Evolutionary conservation across 2,113 vertebrate species (phyloP).

Genomic region (Nothocercus nigrocapillus): DNA sequence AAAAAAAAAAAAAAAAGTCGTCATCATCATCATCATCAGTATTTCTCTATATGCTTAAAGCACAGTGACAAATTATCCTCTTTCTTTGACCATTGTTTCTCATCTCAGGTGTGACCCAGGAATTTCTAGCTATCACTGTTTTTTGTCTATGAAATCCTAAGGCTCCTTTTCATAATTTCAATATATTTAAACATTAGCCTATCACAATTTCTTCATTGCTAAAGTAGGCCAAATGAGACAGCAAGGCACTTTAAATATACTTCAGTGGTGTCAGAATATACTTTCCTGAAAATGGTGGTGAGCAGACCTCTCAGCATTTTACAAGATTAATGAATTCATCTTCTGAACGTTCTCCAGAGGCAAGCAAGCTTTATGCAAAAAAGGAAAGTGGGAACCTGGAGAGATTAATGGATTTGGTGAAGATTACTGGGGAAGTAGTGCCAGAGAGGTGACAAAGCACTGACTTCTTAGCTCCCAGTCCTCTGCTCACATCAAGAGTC

Average conservation of each 20-base stretch:
- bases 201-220: not conserved
- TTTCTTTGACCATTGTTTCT: not conserved
- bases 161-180: not conserved
- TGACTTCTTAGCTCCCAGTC: not conserved
- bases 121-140: not conserved
- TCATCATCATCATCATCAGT: too few species aligned
- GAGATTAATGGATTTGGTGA: not conserved
- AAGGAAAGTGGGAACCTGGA: not conserved
- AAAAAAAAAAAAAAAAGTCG: too few species aligned
- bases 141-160: not conserved
- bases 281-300: not conserved
- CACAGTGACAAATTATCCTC: too few species aligned
- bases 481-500: not conserved
- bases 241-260: not conserved
- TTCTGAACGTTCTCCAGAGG: not conserved
- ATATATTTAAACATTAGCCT: not conserved
- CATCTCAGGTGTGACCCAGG: not conserved
- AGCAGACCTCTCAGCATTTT: not conserved
- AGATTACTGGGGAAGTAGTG: not conserved
- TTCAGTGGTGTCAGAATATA: not conserved
- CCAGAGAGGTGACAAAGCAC: not conserved
- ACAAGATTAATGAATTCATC: conserved; percentile 7
- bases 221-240: not conserved
- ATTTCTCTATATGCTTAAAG: too few species aligned
- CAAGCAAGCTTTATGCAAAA: not conserved